Evolutionary conservation across 2,113 vertebrate species (phyloP), one percentile per base, ranked within the genome.

Genomic region (Triplophysa rosa): DNA sequence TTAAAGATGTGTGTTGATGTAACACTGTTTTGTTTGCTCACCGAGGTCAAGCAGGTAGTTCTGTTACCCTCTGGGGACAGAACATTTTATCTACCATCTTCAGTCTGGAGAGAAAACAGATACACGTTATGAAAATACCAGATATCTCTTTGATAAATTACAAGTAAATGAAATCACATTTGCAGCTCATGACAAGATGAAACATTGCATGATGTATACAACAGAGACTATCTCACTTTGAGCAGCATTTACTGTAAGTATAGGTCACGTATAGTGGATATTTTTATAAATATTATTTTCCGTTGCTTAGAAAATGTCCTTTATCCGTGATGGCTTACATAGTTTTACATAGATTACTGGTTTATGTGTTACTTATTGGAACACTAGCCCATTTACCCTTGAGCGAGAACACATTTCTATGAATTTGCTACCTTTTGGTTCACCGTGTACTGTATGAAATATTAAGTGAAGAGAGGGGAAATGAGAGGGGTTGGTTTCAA

Each of bases 341-440:
- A 87, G 81, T 88, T 87, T 76, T 83, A 77, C 88, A 88, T 86
- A 85, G 81, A 87, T 83, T 77, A 80, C 80, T 79, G 90, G 89
- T 90, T 92, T 90, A 92, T 93, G 90, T 80, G 86, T 92, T 86
- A 92, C 90, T 82, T 37, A 93, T 92, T 91, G 88, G 76, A 83
- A 86, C 87, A 87, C 84, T 85, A 91, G 71, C 69, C 86, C 42
- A 84, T 16, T 29, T 86, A 71, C 83, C 82, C 89, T 89, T 85
- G 83, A 90, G 90, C 89, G 86, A 91, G 89, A 90, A 72, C 29
- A 58, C 16, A 67, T 81, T 79, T 66, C 78, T 82, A 71, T 82
- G 76, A 82, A 82, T 73, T 64, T 64, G 24, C 33, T 63, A 63
- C 26, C 52, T 21, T 66, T n/a, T 77, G 21, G 24, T 33, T 54